Percentiles rank a stretch among this genome's conserved stretches.
These are phyloP conservation scores for Heterotis niloticus DNA, from an alignment of 2,113 vertebrate species.

Conservation along the genomic window DNA sequence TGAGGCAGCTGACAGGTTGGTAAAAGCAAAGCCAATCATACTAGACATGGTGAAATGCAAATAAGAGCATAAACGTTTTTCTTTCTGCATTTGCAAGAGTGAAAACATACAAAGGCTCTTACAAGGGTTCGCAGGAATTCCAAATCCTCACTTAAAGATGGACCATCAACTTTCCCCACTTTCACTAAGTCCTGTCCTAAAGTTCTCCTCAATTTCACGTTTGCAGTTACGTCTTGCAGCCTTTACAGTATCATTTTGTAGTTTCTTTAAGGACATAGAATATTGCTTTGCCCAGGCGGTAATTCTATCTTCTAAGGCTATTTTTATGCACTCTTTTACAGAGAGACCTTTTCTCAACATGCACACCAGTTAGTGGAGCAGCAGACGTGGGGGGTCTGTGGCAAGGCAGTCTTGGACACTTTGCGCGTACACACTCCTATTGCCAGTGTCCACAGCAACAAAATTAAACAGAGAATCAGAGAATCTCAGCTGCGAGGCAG, in stretches of 20 bases:
- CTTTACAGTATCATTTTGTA: slow-evolving; percentile 12
- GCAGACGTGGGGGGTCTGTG: slow-evolving; percentile 36
- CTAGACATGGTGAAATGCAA: neutral
- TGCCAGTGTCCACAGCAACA: slow-evolving; percentile 29
- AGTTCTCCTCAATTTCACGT: neutral
- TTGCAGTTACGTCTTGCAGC: neutral
- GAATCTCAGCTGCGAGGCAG: slow-evolving; percentile 21
- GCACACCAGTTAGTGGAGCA: slow-evolving; percentile 49
- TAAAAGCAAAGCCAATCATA: neutral
- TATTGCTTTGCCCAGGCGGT: slow-evolving; percentile 60
- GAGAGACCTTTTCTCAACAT: slow-evolving; percentile 64
- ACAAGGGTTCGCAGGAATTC: neutral
- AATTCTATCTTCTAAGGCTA: slow-evolving; percentile 64
- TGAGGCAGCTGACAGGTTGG: neutral
- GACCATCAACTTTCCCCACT: no score
- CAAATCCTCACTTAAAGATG: slow-evolving; percentile 1
- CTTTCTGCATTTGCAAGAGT: neutral
- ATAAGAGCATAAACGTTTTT: neutral
- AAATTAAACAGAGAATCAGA: slow-evolving; percentile 15
- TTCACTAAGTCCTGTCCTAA: neutral
- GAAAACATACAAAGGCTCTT: neutral
- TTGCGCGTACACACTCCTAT: slow-evolving; percentile 31
- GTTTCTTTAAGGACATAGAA: slow-evolving; percentile 54
- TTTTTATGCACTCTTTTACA: slow-evolving; percentile 66
- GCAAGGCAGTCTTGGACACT: neutral